These are phyloP conservation scores for Copsychus sechellarum DNA, from an alignment of 2,113 vertebrate species.

Conservation along the genomic window DNA sequence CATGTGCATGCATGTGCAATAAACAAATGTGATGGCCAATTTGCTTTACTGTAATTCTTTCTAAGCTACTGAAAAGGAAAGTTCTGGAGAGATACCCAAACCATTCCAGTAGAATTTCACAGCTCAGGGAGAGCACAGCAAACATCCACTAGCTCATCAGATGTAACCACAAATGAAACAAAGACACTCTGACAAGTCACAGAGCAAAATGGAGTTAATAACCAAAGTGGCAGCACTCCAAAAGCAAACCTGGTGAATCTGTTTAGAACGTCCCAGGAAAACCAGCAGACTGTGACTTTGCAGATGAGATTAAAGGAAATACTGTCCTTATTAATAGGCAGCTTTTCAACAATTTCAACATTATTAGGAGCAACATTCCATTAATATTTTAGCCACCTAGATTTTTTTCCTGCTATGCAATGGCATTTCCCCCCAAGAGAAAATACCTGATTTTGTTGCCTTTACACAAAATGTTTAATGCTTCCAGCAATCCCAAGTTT, in stretches of 20 bases:
- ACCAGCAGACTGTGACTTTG: neutral
- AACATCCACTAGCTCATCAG: neutral
- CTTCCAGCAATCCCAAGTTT: neutral
- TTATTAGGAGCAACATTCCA: neutral
- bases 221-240: neutral
- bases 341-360: neutral
- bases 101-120: neutral
- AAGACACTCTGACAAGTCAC: neutral
- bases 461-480: neutral
- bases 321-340: neutral
- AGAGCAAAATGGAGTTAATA: neutral
- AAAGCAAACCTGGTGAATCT: neutral
- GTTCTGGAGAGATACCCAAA: neutral
- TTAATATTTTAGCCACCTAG: neutral
- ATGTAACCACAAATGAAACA: neutral
- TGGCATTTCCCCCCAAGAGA: neutral
- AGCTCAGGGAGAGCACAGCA: neutral
- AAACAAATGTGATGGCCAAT: neutral
- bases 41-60: neutral
- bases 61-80: neutral
- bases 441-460: neutral
- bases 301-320: neutral
- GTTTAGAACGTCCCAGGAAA: neutral
- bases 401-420: neutral
- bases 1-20: rapidly evolving